Percentiles rank a stretch among this genome's conserved stretches.
These are phyloP conservation scores for Lichenostomus cassidix DNA, from an alignment of 2,113 vertebrate species.

Conservation along the genomic window DNA sequence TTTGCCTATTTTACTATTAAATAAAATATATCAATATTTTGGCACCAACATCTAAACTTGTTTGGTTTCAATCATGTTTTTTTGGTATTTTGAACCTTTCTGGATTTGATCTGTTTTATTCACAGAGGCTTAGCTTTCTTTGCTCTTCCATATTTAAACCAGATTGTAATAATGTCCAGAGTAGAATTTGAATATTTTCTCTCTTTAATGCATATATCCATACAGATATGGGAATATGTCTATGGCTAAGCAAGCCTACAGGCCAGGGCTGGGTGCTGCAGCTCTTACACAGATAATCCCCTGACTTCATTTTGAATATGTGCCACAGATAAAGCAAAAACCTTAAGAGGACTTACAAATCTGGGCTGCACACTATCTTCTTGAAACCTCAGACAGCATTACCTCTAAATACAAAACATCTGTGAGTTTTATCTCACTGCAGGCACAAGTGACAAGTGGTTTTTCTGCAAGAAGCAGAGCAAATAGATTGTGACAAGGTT, in stretches of 20 bases:
- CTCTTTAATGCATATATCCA: background rate
- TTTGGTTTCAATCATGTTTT: too few relatives aligned
- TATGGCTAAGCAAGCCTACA: background rate
- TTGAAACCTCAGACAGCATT: background rate
- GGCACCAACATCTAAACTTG: too few relatives aligned
- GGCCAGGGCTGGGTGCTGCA: background rate
- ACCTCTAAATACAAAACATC: background rate
- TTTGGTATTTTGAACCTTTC: too few relatives aligned
- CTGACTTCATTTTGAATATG: background rate
- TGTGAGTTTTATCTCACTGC: background rate
- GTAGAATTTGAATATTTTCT: background rate
- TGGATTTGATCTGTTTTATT: too few relatives aligned
- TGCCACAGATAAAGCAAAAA: background rate
- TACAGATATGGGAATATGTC: background rate
- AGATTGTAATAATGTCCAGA: background rate
- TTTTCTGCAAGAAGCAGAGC: background rate
- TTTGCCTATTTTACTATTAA: too few relatives aligned
- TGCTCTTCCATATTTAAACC: too few relatives aligned
- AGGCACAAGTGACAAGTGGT: background rate
- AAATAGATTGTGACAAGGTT: background rate
- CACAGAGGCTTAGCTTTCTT: too few relatives aligned
- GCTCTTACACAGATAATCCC: background rate
- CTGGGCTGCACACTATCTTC: background rate
- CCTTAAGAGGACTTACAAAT: background rate
- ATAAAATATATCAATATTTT: too few relatives aligned